Conservation (phyloP, 2,113 vertebrate genomes). For the Nerophis lumbriciformis region DNA sequence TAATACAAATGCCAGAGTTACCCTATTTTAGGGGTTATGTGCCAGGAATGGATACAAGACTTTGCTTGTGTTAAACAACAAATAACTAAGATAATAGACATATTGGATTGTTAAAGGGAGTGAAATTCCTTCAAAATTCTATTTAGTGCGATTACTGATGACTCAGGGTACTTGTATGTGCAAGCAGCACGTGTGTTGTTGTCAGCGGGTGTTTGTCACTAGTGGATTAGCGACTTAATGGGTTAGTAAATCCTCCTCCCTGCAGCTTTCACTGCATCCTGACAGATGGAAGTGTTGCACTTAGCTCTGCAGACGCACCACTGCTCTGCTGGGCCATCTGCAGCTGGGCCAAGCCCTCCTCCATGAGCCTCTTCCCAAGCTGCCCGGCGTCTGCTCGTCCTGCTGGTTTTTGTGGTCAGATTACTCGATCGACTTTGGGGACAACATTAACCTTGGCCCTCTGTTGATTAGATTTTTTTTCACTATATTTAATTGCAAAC, state of each 20-base stretch:
- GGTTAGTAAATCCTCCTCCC: slow-evolving; percentile 46
- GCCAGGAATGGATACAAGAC: neutral
- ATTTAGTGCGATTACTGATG: neutral
- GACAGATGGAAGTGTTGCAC: slow-evolving; percentile 58
- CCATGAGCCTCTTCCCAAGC: neutral
- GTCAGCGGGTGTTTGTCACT: slow-evolving; percentile 22
- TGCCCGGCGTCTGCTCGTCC: neutral
- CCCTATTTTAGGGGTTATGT: no score
- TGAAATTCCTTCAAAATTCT: neutral
- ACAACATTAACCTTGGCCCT: slow-evolving; percentile 26
- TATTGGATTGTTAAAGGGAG: neutral
- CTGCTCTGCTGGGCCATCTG: slow-evolving; percentile 56
- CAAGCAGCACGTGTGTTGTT: slow-evolving; percentile 5
- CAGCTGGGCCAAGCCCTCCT: slow-evolving; percentile 26
- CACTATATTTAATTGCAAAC: neutral
- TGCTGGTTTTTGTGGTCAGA: slow-evolving; percentile 25
- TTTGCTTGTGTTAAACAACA: neutral
- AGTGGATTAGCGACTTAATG: slow-evolving; percentile 53
- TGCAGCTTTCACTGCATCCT: slow-evolving; percentile 53
- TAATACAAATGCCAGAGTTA: no score
- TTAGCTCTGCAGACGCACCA: slow-evolving; percentile 21
- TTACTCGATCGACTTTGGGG: slow-evolving; percentile 26
- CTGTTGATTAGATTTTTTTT: neutral
- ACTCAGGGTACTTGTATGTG: slow-evolving; percentile 8
- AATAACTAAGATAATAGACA: neutral